Evolutionary conservation across 64 coral and sea anemone genomes (phyloP).

Genomic region (Stylophora pistillata): DNA sequence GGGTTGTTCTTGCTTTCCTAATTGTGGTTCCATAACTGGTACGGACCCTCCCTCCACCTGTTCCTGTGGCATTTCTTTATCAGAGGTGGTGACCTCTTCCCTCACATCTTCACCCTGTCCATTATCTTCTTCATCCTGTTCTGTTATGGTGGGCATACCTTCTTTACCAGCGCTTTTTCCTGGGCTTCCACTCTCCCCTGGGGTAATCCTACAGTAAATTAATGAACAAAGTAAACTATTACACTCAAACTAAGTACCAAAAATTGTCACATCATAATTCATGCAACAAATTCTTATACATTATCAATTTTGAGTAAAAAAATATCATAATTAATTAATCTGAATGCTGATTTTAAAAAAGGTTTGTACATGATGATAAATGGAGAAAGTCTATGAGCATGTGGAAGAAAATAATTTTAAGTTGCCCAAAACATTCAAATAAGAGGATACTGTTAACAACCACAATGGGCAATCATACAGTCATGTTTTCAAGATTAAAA

Average conservation of each 20-base stretch:
- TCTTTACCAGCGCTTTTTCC: slow-evolving; percentile 48
- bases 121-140: slow-evolving; percentile 47
- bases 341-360: not conserved
- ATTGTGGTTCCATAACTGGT: slow-evolving; percentile 52
- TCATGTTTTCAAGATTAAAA: too few species aligned
- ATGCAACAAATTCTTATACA: too few species aligned
- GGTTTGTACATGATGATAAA: too few species aligned
- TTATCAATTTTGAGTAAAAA: not conserved
- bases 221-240: not conserved
- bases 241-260: not conserved
- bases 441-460: too few species aligned
- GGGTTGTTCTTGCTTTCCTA: slow-evolving; percentile 42
- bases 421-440: too few species aligned
- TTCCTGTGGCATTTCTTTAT: slow-evolving; percentile 14
- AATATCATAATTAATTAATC: not conserved
- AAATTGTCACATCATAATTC: too few species aligned
- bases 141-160: slow-evolving; percentile 64
- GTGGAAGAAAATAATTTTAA: too few species aligned
- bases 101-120: not conserved
- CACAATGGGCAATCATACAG: too few species aligned
- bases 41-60: slow-evolving; percentile 19
- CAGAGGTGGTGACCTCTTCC: not conserved
- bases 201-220: slow-evolving; percentile 28
- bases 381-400: too few species aligned
- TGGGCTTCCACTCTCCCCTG: slow-evolving; percentile 57